Percentiles rank a stretch among this genome's conserved stretches.
Conservation (phyloP, 2,888 invertebrate species). For the Uloborus plumipes region DNA sequence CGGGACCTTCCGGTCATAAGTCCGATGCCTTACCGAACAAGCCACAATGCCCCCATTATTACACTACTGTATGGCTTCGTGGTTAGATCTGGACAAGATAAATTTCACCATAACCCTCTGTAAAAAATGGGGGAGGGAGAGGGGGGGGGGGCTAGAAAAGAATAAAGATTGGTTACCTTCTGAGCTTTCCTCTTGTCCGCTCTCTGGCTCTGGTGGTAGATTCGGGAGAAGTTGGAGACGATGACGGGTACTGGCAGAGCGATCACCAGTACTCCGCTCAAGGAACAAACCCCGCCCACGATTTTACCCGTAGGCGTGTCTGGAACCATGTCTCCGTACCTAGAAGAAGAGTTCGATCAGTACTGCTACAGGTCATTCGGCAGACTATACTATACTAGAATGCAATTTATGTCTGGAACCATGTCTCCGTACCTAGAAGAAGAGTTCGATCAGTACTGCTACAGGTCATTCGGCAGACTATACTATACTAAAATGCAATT, state of each 20-base stretch:
- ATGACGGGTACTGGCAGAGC: slow-evolving; percentile 99
- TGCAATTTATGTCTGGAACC: too few species aligned
- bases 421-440: too few species aligned
- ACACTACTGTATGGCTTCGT: too few species aligned
- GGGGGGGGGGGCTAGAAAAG: neutral
- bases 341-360: slow-evolving; percentile 73
- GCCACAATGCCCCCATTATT: too few species aligned
- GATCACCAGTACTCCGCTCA: slow-evolving; percentile 98
- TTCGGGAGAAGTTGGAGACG: slow-evolving; percentile 99
- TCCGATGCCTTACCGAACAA: too few species aligned
- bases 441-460: too few species aligned
- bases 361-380: neutral
- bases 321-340: slow-evolving; percentile 99
- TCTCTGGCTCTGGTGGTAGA: slow-evolving; percentile 99
- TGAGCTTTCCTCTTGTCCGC: slow-evolving; percentile 99
- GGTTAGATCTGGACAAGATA: too few species aligned
- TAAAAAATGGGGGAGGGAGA: neutral
- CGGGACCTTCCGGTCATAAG: too few species aligned
- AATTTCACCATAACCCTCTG: too few species aligned
- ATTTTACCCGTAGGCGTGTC: slow-evolving; percentile 99
- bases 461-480: too few species aligned
- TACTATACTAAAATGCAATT: too few species aligned
- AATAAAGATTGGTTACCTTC: slow-evolving; percentile 79
- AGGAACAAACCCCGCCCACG: slow-evolving; percentile 98
- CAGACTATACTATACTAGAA: too few species aligned